These are phyloP conservation scores for Semotilus atromaculatus DNA, from an alignment of 2,797 vertebrate species.

Conservation along the genomic window DNA sequence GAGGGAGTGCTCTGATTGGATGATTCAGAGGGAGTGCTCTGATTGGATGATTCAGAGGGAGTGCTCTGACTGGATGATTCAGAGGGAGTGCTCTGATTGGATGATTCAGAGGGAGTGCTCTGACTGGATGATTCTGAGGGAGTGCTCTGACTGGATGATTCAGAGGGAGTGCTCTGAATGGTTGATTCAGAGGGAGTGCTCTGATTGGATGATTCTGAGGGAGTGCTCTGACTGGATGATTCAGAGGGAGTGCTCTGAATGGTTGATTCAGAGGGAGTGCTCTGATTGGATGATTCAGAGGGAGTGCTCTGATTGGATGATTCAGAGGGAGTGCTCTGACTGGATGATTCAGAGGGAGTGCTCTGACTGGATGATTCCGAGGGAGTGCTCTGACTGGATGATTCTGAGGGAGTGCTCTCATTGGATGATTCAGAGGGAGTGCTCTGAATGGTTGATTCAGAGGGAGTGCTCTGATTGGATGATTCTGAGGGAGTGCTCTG, in stretches of 20 bases:
- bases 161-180: neutral
- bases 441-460: conserved; percentile 3
- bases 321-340: neutral
- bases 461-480: neutral
- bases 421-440: too few relatives aligned
- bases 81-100: neutral
- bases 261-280: neutral
- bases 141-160: neutral
- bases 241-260: neutral
- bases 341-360: neutral
- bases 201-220: neutral
- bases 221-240: too few relatives aligned
- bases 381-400: neutral
- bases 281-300: neutral
- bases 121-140: neutral
- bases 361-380: neutral
- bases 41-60: neutral
- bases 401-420: too few relatives aligned
- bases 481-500: neutral
- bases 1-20: neutral
- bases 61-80: neutral
- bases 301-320: neutral
- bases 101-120: neutral
- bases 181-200: neutral
- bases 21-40: neutral